These are phyloP conservation scores for Gorsachius magnificus DNA, from an alignment of 2,797 vertebrate genomes.

Conservation along the genomic window DNA sequence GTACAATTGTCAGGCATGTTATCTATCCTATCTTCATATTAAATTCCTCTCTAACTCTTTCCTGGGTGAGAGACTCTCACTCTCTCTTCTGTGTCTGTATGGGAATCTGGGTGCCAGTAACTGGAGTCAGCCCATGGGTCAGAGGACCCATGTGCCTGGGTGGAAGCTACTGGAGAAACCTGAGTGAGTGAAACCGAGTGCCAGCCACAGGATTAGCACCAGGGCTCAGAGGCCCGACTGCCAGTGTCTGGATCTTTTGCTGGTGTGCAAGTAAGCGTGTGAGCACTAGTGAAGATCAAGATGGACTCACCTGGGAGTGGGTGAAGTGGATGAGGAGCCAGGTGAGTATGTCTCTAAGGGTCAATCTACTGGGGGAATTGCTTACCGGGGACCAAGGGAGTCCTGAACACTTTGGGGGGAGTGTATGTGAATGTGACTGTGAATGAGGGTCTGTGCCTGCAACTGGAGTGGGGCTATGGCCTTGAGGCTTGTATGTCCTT, in stretches of 20 bases:
- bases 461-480: neutral
- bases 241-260: neutral
- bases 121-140: too few relatives aligned
- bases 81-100: neutral
- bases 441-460: neutral
- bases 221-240: neutral
- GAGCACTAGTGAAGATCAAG: neutral
- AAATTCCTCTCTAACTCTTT: neutral
- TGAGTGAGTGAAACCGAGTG: neutral
- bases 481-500: neutral
- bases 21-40: neutral
- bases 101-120: neutral
- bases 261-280: neutral
- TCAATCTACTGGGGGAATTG: neutral
- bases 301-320: accelerated
- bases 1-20: neutral
- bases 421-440: neutral
- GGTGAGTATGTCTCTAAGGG: neutral
- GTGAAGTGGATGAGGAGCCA: neutral
- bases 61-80: neutral
- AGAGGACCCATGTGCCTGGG: too few relatives aligned
- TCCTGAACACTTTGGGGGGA: neutral
- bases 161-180: neutral
- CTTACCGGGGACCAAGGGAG: neutral
- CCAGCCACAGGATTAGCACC: neutral